These are phyloP conservation scores for Pipa parva DNA, from an alignment of 2,113 vertebrate genomes.

Conservation along the genomic window DNA sequence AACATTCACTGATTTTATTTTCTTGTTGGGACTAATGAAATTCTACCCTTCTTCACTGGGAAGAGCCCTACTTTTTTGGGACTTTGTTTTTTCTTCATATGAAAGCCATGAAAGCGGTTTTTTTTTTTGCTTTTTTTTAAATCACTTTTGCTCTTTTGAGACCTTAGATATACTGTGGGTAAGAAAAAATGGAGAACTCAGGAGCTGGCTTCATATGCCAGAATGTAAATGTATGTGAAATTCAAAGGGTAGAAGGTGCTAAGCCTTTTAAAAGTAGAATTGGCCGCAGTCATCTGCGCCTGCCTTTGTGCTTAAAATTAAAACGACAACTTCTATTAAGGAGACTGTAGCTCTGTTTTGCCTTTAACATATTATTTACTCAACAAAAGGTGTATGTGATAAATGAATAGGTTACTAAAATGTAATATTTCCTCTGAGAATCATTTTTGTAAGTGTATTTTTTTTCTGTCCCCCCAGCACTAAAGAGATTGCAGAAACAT, in stretches of 20 bases:
- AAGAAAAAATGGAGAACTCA: conserved; percentile 24
- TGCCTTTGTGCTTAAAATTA: conserved; percentile 36
- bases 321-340: conserved; percentile 21
- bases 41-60: no score
- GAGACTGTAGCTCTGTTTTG: conserved; percentile 1
- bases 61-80: conserved; percentile 1
- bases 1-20: no score
- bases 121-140: no score
- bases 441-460: background rate
- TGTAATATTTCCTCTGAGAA: conserved; percentile 12
- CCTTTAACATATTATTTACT: conserved; percentile 8
- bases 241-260: conserved; percentile 36
- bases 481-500: background rate
- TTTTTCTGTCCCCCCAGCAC: background rate
- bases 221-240: conserved; percentile 8
- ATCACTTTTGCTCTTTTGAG: conserved; percentile 14
- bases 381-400: conserved; percentile 13
- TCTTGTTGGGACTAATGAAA: no score
- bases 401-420: background rate
- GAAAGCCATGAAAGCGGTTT: conserved; percentile 33
- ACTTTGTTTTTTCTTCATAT: conserved; percentile 8
- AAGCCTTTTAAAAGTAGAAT: conserved; percentile 43
- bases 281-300: conserved; percentile 16
- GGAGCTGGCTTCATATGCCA: conserved; percentile 17
- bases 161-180: conserved; percentile 5